phyloP scores from a whole-genome alignment of 2,888 invertebrate species.

The Eudasyphora cyanicolor region DNA sequence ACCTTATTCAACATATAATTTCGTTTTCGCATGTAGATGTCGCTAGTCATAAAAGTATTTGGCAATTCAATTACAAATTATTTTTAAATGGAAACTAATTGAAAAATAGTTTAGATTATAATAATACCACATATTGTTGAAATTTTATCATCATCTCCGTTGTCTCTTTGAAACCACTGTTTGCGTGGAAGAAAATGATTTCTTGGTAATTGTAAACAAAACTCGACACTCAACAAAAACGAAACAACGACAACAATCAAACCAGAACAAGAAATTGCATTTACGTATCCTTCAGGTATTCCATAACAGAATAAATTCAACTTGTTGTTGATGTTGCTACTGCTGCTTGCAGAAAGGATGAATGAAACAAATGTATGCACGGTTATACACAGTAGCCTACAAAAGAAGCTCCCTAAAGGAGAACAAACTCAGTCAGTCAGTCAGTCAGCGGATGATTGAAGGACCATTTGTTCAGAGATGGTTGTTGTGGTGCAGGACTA shows the following conservation, averaged over 20 bases:
- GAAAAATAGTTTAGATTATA: too few relatives aligned
- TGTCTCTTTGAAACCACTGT: background rate
- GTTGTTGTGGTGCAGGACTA: background rate
- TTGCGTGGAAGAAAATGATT: background rate
- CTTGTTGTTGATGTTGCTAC: too few relatives aligned
- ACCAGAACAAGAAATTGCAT: slow-evolving; percentile 4
- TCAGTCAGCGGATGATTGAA: slow-evolving; percentile 21
- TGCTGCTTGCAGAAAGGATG: background rate
- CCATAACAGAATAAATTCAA: slow-evolving; percentile 10
- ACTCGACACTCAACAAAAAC: background rate
- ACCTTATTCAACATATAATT: too few relatives aligned
- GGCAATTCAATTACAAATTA: too few relatives aligned
- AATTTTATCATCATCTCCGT: too few relatives aligned
- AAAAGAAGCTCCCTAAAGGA: background rate
- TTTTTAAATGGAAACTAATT: too few relatives aligned
- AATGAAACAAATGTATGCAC: too few relatives aligned
- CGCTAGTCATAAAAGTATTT: too few relatives aligned
- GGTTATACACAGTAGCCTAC: too few relatives aligned
- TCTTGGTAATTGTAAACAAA: background rate
- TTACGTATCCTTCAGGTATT: slow-evolving; percentile 13
- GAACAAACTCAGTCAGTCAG: slow-evolving; percentile 9
- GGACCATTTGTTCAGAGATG: too few relatives aligned
- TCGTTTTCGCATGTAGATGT: too few relatives aligned
- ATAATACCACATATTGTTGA: too few relatives aligned
- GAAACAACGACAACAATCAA: slow-evolving; percentile 8